Base-by-base conservation (phyloP, 35 echinoderm and acorn worm genomes). In the Strongylocentrotus purpuratus region DNA sequence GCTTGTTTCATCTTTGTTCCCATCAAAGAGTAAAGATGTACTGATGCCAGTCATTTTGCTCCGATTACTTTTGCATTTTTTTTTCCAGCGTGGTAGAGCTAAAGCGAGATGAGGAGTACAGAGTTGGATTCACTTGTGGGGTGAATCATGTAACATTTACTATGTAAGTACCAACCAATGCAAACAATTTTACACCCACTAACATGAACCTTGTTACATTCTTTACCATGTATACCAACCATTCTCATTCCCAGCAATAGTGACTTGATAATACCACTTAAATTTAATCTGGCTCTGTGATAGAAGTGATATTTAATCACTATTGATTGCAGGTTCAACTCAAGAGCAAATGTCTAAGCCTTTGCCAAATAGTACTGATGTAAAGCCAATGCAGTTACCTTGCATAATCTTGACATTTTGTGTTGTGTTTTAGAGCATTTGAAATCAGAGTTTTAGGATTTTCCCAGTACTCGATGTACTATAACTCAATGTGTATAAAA, bases 11-110 rank as follows among this genome's bases (percentile, higher is more conserved):
- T 31, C 12, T 31, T 0, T 86, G 85, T 31, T 31, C 22, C 85
- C 28, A 86, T 86, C 5, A 86, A 86, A 41, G 5, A 33, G 46
- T n/a, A 94, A 60, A 14, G 32, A 52, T 61, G 32, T 33, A 31
- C 22, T 52, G 28, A 61, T 55, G 20, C 13, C 0, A 31, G 12
- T n/a, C n/a, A n/a, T n/a, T n/a, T n/a, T n/a, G n/a, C n/a, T 60
- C 65, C 9, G 87, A 86, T 41, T 31, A 17, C 25, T 5, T 85
- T 95, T 46, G 31, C 35, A 31, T 94, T 20, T 4, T 86, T 33
- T 18, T 89, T 46, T 95, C 14, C 94, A 97, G 97, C 93, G 94
- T 97, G 12, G 97, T 97, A 11, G 97, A 97, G 86, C 61, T 97
- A 28, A 97, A 97, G 89, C 86, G 94, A 61, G 95, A 97, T 33